These are phyloP conservation scores for Burhinus oedicnemus DNA, from an alignment of 2,113 vertebrate genomes.

Conservation along the genomic window DNA sequence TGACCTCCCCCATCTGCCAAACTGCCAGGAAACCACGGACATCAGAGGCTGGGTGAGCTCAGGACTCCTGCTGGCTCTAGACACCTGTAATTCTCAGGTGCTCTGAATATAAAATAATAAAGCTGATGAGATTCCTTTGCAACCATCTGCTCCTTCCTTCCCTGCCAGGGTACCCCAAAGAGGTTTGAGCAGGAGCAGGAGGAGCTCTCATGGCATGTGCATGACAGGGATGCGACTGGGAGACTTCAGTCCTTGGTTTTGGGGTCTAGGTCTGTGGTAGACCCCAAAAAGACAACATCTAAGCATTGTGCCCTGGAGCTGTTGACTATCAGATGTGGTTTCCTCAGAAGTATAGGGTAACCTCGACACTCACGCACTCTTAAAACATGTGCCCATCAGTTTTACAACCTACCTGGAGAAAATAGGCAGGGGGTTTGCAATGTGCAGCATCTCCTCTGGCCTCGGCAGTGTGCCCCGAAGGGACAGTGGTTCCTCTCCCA, in stretches of 20 bases:
- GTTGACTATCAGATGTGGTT: background rate
- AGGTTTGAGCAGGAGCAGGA: background rate
- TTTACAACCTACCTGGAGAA: background rate
- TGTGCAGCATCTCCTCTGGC: background rate
- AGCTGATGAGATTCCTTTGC: background rate
- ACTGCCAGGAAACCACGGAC: background rate
- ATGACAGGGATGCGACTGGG: fast-evolving
- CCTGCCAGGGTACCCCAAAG: background rate
- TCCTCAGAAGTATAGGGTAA: background rate
- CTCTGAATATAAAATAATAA: background rate
- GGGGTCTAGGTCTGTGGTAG: background rate
- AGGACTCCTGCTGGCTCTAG: background rate
- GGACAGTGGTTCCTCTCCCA: background rate
- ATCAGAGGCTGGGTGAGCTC: background rate
- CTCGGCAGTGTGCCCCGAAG: background rate
- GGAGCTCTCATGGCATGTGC: too few species aligned
- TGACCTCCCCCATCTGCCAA: background rate
- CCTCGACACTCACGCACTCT: background rate
- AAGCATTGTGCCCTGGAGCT: background rate
- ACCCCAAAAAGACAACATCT: background rate
- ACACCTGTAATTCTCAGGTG: background rate
- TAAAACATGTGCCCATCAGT: background rate
- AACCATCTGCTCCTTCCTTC: background rate
- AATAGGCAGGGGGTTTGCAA: fast-evolving
- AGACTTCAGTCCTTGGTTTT: background rate